These are phyloP conservation scores for Ormyrus nitidulus DNA, from an alignment of 2,888 invertebrate genomes.

Conservation along the genomic window DNA sequence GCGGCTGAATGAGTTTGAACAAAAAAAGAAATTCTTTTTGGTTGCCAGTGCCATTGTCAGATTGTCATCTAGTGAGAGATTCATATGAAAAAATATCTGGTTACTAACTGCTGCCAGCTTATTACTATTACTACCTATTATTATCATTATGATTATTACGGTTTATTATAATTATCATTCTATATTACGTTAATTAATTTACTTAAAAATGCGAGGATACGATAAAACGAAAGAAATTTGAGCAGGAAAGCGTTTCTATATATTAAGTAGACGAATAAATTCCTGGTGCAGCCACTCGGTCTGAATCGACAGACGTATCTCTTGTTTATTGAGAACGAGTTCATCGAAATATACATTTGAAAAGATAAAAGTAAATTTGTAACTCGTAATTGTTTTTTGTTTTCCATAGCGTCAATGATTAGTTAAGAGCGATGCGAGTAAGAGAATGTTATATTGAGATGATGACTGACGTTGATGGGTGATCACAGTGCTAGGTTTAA, in stretches of 20 bases:
- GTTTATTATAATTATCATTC: slow-evolving; percentile 70
- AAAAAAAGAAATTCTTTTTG: slow-evolving; percentile 58
- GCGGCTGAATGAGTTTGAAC: slow-evolving; percentile 50
- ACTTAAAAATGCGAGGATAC: slow-evolving; percentile 64
- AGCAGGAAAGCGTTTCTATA: slow-evolving; percentile 54
- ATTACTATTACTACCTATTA: slow-evolving; percentile 69
- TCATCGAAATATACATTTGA: slow-evolving; percentile 44
- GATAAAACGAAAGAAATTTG: slow-evolving; percentile 55
- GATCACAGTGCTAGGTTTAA: slow-evolving; percentile 75
- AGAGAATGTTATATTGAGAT: slow-evolving; percentile 60
- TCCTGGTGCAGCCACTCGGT: slow-evolving; percentile 72
- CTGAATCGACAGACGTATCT: slow-evolving; percentile 56
- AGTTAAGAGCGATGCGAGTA: slow-evolving; percentile 50
- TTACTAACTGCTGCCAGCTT: slow-evolving; percentile 75
- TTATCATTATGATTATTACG: slow-evolving; percentile 70
- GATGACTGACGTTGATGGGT: slow-evolving; percentile 75
- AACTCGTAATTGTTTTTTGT: slow-evolving; percentile 57
- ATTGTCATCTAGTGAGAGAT: slow-evolving; percentile 70
- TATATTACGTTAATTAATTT: slow-evolving; percentile 73
- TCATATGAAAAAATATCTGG: slow-evolving; percentile 65
- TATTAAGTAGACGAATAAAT: slow-evolving; percentile 61
- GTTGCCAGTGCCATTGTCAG: slow-evolving; percentile 73
- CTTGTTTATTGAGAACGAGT: slow-evolving; percentile 54
- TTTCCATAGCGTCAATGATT: slow-evolving; percentile 56
- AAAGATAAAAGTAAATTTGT: slow-evolving; percentile 51